Evolutionary conservation across 2,113 vertebrate genomes (phyloP).

Genomic region (Dasyornis broadbenti): DNA sequence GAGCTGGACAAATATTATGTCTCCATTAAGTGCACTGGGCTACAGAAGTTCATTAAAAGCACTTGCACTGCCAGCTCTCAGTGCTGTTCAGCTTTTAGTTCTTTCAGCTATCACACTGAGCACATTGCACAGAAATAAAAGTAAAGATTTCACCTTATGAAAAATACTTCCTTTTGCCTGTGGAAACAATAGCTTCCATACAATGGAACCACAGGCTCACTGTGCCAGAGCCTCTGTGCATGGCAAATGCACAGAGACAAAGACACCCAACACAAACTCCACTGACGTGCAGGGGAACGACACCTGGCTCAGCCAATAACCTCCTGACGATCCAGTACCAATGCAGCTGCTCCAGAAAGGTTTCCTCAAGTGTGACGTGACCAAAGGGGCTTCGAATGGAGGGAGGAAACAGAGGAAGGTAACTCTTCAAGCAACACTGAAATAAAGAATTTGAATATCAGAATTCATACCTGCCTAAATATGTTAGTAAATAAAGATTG

Average conservation of each 20-base stretch:
- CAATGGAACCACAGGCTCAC: rapidly evolving
- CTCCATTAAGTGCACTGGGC: background rate
- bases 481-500: slow-evolving; percentile 5
- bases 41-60: background rate
- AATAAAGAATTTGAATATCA: background rate
- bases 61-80: background rate
- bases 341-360: background rate
- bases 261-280: rapidly evolving
- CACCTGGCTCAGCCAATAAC: background rate
- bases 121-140: background rate
- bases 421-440: background rate
- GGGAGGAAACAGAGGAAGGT: background rate
- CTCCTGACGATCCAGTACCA: background rate
- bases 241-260: no score
- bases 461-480: background rate
- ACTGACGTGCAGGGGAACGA: rapidly evolving
- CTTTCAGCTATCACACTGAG: background rate
- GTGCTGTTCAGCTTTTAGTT: background rate
- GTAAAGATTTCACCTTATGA: background rate
- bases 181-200: background rate
- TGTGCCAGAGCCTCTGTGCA: background rate
- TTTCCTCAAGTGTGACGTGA: background rate
- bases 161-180: background rate
- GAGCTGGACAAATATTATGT: background rate
- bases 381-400: background rate